Percentiles rank a stretch among this genome's conserved stretches.
Evolutionary conservation across 2,113 vertebrate species (phyloP).

Genomic region (Anhinga anhinga): DNA sequence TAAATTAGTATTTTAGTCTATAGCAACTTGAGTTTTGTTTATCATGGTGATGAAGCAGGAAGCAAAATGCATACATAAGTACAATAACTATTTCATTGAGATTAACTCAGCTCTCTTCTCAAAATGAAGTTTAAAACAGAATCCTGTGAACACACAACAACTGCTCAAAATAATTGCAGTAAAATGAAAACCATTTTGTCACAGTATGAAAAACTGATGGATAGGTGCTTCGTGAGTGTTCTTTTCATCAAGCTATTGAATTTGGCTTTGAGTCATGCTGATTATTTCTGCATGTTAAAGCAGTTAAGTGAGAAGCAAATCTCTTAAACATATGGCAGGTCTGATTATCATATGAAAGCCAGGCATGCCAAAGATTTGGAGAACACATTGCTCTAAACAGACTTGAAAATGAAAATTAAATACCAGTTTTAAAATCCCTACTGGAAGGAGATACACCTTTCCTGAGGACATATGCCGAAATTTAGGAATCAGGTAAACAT

Average conservation of each 20-base stretch:
- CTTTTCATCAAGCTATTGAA: slow-evolving; percentile 36
- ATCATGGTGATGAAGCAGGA: background rate
- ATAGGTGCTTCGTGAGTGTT: background rate
- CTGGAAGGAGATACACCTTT: background rate
- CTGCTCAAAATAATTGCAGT: slow-evolving; percentile 23
- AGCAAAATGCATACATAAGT: background rate
- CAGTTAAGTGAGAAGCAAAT: slow-evolving; percentile 45
- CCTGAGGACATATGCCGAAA: background rate
- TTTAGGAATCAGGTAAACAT: background rate
- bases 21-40: background rate
- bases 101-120: background rate
- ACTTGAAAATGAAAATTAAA: slow-evolving; percentile 1
- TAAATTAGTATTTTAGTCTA: background rate
- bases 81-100: background rate
- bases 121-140: slow-evolving; percentile 1
- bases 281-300: slow-evolving; percentile 48
- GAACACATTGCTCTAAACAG: background rate
- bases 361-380: slow-evolving; percentile 14
- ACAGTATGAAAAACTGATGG: background rate
- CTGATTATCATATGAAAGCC: slow-evolving; percentile 57
- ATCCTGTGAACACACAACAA: background rate
- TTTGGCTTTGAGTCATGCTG: slow-evolving; percentile 41
- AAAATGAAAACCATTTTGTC: slow-evolving; percentile 43
- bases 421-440: background rate
- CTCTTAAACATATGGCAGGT: slow-evolving; percentile 37